phyloP scores from a whole-genome alignment of 2,113 vertebrate species.

The Murina feae region DNA sequence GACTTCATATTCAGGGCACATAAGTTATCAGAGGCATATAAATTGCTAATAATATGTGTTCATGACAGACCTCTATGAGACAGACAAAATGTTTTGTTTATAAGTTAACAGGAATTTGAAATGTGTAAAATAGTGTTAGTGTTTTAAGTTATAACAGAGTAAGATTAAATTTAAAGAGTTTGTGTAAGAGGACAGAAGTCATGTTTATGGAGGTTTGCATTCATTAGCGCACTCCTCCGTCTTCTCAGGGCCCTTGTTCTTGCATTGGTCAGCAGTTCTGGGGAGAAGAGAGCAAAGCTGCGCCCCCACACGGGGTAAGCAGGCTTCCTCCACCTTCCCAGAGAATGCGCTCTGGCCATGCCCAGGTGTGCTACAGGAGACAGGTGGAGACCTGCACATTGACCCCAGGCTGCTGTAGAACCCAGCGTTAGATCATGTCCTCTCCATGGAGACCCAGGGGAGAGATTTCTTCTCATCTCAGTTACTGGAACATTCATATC shows the following conservation, averaged over 20 bases:
- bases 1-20: not conserved
- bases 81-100: not conserved
- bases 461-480: not conserved
- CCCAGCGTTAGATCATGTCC: rapidly evolving
- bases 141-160: not conserved
- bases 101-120: not conserved
- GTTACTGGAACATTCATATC: rapidly evolving
- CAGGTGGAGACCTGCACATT: rapidly evolving
- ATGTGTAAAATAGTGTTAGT: not conserved
- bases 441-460: no score
- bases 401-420: not conserved
- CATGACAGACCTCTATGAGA: not conserved
- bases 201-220: not conserved
- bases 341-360: not conserved
- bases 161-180: not conserved
- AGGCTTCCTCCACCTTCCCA: no score
- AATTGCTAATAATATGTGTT: not conserved
- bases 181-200: not conserved
- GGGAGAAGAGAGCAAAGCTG: no score
- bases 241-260: not conserved
- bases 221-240: rapidly evolving
- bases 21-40: not conserved
- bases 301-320: rapidly evolving
- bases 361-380: not conserved
- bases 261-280: not conserved